phyloP scores from a whole-genome alignment of 2,797 vertebrate genomes.

The Sebastes minor region DNA sequence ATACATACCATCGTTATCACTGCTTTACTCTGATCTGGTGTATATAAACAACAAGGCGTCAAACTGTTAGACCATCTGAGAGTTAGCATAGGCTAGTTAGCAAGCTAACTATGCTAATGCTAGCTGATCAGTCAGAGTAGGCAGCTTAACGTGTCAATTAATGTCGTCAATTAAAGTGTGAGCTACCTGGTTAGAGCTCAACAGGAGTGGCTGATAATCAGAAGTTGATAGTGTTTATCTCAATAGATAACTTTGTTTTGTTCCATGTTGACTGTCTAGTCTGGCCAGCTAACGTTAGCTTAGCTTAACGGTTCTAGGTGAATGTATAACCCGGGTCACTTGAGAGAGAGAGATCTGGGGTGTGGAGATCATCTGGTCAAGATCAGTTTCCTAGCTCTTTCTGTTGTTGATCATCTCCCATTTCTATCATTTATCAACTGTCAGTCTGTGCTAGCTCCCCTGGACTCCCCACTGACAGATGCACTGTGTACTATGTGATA shows the following conservation, averaged over 20 bases:
- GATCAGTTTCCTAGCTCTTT: neutral
- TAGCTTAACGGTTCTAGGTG: constrained; percentile 1
- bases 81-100: constrained; percentile 65
- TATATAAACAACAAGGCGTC: neutral
- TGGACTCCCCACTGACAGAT: constrained; percentile 9
- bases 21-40: neutral
- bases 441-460: neutral
- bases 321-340: neutral
- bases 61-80: constrained; percentile 43
- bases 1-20: neutral
- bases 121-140: constrained; percentile 51
- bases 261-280: neutral
- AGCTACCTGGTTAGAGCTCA: neutral
- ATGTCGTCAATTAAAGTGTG: neutral
- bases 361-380: neutral
- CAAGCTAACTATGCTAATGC: constrained; percentile 59
- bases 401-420: neutral
- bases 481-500: neutral
- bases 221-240: neutral
- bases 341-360: constrained; percentile 12
- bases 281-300: neutral
- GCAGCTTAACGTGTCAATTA: constrained; percentile 14
- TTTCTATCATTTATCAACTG: neutral
- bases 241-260: constrained; percentile 1
- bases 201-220: neutral